phyloP scores from a whole-genome alignment of 2,113 vertebrate species.

The Uria aalge region DNA sequence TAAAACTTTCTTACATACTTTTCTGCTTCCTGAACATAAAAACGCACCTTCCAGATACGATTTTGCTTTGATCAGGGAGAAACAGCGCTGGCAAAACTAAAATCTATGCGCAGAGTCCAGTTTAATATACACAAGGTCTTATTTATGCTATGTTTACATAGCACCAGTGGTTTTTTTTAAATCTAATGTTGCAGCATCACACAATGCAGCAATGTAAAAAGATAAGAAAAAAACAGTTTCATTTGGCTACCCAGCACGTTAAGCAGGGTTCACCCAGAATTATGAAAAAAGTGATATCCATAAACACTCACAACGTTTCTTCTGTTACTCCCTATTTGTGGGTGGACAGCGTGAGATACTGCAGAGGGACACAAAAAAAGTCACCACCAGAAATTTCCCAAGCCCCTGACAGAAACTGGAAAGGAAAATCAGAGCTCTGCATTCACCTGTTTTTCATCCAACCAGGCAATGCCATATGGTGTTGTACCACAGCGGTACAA shows the following conservation, averaged over 20 bases:
- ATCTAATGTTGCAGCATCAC: background rate
- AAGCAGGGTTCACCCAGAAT: background rate
- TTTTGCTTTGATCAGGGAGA: background rate
- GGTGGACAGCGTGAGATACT: background rate
- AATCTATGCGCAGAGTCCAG: background rate
- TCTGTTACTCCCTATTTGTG: background rate
- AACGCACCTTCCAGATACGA: background rate
- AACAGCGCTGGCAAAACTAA: background rate
- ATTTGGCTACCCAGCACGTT: fast-evolving
- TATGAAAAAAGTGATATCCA: background rate
- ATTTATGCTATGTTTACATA: background rate
- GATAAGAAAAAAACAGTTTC: background rate
- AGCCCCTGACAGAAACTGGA: background rate
- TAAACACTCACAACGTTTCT: background rate
- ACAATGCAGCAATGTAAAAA: background rate
- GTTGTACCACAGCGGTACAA: background rate
- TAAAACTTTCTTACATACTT: background rate
- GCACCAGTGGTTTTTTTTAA: background rate
- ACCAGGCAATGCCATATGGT: background rate
- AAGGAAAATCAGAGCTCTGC: background rate
- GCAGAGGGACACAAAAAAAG: background rate
- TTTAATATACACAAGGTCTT: background rate
- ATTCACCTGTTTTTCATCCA: background rate
- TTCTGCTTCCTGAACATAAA: background rate
- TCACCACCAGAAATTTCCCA: background rate